Percentiles rank a stretch among this genome's conserved stretches.
Conservation (phyloP, 2,888 invertebrate species). For the Pyralis farinalis region DNA sequence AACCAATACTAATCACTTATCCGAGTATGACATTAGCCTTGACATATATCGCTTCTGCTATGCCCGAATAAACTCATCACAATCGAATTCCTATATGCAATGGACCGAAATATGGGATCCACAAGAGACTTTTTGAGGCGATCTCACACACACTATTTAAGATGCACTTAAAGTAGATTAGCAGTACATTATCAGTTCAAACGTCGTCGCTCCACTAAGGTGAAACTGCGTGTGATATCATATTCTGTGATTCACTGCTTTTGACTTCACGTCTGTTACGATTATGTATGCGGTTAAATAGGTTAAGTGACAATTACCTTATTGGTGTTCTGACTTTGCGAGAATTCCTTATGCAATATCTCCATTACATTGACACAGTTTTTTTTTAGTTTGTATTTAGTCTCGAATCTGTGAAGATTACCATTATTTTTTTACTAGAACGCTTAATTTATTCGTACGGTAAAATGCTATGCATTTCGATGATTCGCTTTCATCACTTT, state of each 20-base stretch:
- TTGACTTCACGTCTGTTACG: constrained; percentile 40
- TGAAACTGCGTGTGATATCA: constrained; percentile 63
- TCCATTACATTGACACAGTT: neutral
- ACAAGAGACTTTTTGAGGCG: constrained; percentile 1
- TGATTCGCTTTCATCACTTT: too few relatives aligned
- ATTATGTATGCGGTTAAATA: constrained; percentile 41
- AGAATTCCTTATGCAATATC: neutral
- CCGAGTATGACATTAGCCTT: neutral
- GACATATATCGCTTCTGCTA: constrained; percentile 1
- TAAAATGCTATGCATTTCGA: too few relatives aligned
- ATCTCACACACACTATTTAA: constrained; percentile 43
- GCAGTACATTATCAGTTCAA: constrained; percentile 33
- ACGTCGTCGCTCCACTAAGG: constrained; percentile 51
- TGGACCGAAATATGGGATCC: neutral
- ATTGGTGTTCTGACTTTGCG: constrained; percentile 24
- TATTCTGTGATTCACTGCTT: constrained; percentile 60
- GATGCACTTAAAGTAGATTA: constrained; percentile 62
- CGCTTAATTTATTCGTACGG: too few relatives aligned
- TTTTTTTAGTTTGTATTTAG: too few relatives aligned
- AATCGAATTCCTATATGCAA: neutral
- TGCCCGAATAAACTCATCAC: neutral
- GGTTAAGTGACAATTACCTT: constrained; percentile 66
- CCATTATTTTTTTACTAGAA: too few relatives aligned
- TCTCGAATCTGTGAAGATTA: too few relatives aligned
- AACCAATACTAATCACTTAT: neutral